phyloP scores from a whole-genome alignment of 2,888 invertebrate species.

The Rotaria sp. region DNA sequence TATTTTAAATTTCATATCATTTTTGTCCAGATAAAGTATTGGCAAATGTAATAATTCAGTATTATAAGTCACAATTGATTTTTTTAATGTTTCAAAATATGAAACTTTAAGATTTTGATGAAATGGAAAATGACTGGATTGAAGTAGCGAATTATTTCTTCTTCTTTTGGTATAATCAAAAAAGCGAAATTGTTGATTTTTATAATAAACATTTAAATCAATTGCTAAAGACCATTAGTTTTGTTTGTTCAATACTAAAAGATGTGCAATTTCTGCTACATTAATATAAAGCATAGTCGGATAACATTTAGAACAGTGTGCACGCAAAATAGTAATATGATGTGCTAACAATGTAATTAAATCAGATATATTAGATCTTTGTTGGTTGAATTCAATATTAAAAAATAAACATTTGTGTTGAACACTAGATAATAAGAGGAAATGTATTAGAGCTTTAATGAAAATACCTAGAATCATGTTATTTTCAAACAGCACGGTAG shows the following conservation, averaged over 20 bases:
- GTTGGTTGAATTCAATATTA: not conserved
- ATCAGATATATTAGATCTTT: not conserved
- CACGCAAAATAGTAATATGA: not conserved
- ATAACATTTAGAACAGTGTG: no score
- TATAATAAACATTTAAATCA: not conserved
- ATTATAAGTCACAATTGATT: not conserved
- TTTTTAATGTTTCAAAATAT: not conserved
- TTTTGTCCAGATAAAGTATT: no score
- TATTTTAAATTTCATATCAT: no score
- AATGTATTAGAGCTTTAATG: not conserved
- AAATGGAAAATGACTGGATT: not conserved
- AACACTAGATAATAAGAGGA: not conserved
- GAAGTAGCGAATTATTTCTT: not conserved
- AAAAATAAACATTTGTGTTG: not conserved
- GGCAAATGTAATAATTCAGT: no score
- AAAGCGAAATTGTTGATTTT: not conserved
- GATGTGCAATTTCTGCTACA: not conserved
- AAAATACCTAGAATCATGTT: not conserved
- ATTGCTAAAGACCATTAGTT: not conserved
- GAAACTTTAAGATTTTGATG: not conserved
- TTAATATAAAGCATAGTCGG: not conserved
- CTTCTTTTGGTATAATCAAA: not conserved
- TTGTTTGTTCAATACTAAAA: not conserved
- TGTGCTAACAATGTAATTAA: not conserved
- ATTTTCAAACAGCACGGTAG: not conserved